Evolutionary conservation across 2,113 vertebrate species (phyloP), one percentile per base, ranked within the genome.

Genomic region (Paraplagusia blochii): DNA sequence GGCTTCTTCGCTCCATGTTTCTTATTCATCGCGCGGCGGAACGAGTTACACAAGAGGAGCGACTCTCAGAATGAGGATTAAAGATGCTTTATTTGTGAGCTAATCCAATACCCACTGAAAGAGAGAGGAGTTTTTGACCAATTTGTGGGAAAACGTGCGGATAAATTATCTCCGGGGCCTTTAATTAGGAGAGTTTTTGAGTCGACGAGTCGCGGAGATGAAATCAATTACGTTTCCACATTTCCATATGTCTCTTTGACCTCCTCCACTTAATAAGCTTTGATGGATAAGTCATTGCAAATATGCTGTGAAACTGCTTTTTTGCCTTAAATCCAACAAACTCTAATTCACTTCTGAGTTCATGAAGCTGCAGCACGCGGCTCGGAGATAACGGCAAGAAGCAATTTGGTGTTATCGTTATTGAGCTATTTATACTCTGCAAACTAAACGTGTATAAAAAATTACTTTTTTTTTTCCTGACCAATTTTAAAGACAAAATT

Each of bases 191-290:
- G 53, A 44, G 39, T 59, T 64, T 64, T 71, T 44, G 8, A 29
- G 22, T 51, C n/a, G 36, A 44, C 12, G 44, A 44, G 48, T 15
- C 33, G 51, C 18, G 47, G 44, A 74, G 59, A 78, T 73, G 59
- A 71, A 72, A 72, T 79, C 69, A 68, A 71, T 76, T 60, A 68
- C 53, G 33, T 75, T 49, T 59, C 43, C 33, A 76, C 18, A 63
- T 66, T 42, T 61, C 63, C 66, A 65, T 67, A 71, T 53, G 44
- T 29, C 61, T 64, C 65, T 64, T 53, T 77, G 68, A 80, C 66
- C 68, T 54, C 14, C 46, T 79, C 66, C 51, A 69, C 61, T 64
- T 73, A 82, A 73, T 48, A 29, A 54, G 72, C 58, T 73, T 62
- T 73, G 58, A 76, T 68, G 16, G 59, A 59, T 54, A 58, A 61